Evolutionary conservation across 2,888 invertebrate genomes (phyloP), one percentile per base, ranked within the genome.

Genomic region (Cabera pusaria): DNA sequence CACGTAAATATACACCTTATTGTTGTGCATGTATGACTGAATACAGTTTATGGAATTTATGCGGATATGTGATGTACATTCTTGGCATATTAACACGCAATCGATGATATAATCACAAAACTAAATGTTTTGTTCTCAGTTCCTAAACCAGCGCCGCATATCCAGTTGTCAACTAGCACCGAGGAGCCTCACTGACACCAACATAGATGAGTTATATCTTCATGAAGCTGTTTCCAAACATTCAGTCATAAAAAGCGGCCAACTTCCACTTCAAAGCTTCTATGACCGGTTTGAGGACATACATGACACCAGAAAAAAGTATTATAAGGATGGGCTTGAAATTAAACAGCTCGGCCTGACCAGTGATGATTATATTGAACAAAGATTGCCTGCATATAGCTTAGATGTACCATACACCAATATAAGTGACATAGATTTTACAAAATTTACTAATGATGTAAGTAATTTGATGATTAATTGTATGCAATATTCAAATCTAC

Each of bases 351-450:
- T 81, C 10, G 59, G 66, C 8, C 51, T 83, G 9, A 86, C 78
- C 0, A 63, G 65, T 43, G 87, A 87, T 72, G 86, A 87, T 55
- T 87, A 86, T 39, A 65, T 86, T 41, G 87, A 87, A 51, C 66
- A 72, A 49, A 72, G 59, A 31, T 42, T 59, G 36, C 58, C 64
- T 25, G 52, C 59, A 0, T 66, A 62, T 35, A 49, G 59, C 23
- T 65, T 71, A 34, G 66, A 76, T 42, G 49, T 71, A 20, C 65
- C 73, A 11, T 69, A 59, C 36, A 71, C 66, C 37, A 79, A 71
- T 49, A 65, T 81, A 52, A 74, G 64, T 64, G 66, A 72, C 50
- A 66, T 83, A 52, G 81, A 85, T 61, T 64, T 84, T 55, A 63
- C 69, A 9, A 75, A 78, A 66, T 76, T 67, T 49, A 67, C 44